phyloP scores from a whole-genome alignment of 2,888 invertebrate species.

The Zootermopsis nevadensis region DNA sequence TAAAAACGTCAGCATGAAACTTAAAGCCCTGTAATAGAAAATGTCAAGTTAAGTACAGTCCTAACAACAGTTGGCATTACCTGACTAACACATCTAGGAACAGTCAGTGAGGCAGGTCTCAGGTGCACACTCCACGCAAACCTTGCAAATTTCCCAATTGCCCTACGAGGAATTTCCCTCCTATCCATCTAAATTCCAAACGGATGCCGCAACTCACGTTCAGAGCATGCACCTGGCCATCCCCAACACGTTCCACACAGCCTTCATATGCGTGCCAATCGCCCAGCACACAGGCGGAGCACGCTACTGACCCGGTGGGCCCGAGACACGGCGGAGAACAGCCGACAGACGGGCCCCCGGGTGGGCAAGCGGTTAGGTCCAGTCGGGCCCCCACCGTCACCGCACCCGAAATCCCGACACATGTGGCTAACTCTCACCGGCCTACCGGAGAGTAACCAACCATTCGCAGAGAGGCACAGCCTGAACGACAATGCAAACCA shows the following conservation, averaged over 20 bases:
- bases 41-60: constrained; percentile 29
- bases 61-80: constrained; percentile 42
- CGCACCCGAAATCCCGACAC: constrained; percentile 48
- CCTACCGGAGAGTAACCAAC: constrained; percentile 47
- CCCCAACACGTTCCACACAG: constrained; percentile 32
- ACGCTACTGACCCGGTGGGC: constrained; percentile 24
- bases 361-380: constrained; percentile 46
- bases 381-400: constrained; percentile 47
- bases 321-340: constrained; percentile 40
- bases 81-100: constrained; percentile 47
- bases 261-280: constrained; percentile 35
- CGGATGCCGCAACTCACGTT: constrained; percentile 37
- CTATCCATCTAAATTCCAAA: constrained; percentile 31
- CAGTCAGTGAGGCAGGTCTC: constrained; percentile 35
- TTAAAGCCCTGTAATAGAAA: constrained; percentile 33
- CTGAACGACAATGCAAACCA: constrained; percentile 53
- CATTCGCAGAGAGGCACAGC: constrained; percentile 54
- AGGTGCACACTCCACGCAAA: constrained; percentile 47
- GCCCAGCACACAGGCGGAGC: constrained; percentile 13
- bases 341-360: constrained; percentile 42
- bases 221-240: constrained; percentile 48
- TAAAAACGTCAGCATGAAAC: constrained; percentile 25
- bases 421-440: constrained; percentile 45
- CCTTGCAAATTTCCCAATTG: constrained; percentile 25
- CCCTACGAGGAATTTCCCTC: constrained; percentile 24